Percentiles rank a stretch among this genome's conserved stretches.
Evolutionary conservation across 2,113 vertebrate genomes (phyloP).

Genomic region (Dicentrarchus labrax): DNA sequence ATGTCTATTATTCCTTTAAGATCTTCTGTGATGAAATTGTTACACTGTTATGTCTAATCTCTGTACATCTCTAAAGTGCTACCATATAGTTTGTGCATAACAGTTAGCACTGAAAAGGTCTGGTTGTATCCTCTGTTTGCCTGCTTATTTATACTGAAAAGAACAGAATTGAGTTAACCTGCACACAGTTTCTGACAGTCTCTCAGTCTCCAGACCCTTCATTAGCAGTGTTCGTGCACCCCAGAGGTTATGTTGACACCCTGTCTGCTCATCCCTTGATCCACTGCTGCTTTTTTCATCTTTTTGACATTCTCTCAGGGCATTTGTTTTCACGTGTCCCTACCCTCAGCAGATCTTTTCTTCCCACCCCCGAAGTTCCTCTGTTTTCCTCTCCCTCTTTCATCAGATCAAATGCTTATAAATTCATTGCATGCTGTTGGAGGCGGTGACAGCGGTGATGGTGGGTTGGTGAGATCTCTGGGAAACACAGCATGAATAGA

Average conservation of each 20-base stretch:
- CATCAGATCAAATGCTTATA: slow-evolving; percentile 64
- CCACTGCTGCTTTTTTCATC: slow-evolving; percentile 51
- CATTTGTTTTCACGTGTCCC: slow-evolving; percentile 53
- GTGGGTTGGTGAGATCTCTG: slow-evolving; percentile 7
- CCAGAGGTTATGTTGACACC: slow-evolving; percentile 59
- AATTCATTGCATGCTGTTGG: slow-evolving; percentile 55
- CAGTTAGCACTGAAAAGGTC: not conserved
- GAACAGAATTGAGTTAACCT: not conserved
- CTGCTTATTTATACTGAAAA: slow-evolving; percentile 3
- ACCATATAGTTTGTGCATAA: no score
- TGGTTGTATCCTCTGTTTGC: not conserved
- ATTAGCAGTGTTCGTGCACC: slow-evolving; percentile 47
- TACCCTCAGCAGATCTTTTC: slow-evolving; percentile 31
- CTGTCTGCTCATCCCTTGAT: slow-evolving; percentile 47
- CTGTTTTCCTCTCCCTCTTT: slow-evolving; percentile 33
- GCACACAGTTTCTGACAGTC: slow-evolving; percentile 2
- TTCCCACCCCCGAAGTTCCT: slow-evolving; percentile 35
- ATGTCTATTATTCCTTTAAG: not conserved
- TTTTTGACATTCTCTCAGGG: slow-evolving; percentile 43
- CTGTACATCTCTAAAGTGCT: not conserved
- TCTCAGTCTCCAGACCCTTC: slow-evolving; percentile 17
- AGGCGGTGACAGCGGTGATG: slow-evolving; percentile 5
- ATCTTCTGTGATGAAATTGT: not conserved
- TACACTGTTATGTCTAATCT: not conserved
- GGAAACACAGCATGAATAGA: slow-evolving; percentile 30